Evolutionary conservation across 1,140 invertebrate species (phyloP).

Genomic region (Drosophila busckii): DNA sequence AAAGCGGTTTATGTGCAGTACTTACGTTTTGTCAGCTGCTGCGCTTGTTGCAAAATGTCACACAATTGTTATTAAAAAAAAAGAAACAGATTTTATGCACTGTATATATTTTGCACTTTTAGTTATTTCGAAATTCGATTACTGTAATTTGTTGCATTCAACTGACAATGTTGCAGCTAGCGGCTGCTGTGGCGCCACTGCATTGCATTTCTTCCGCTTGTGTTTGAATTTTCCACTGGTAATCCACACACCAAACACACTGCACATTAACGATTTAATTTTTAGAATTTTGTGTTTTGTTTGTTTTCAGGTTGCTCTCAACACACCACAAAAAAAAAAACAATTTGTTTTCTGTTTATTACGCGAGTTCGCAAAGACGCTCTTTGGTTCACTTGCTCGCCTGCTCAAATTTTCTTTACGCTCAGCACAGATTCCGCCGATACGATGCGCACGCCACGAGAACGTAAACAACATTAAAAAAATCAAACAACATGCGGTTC

Average conservation of each 20-base stretch:
- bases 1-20: constrained; percentile 16
- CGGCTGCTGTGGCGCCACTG: constrained; percentile 28
- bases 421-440: constrained; percentile 36
- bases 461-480: no score
- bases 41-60: constrained; percentile 28
- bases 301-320: no score
- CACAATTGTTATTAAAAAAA: constrained; percentile 16
- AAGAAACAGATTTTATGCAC: constrained; percentile 6
- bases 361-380: constrained; percentile 1
- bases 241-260: constrained; percentile 63
- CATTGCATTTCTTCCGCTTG: constrained; percentile 15
- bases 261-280: no score
- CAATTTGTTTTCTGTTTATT: no score
- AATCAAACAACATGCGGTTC: no score
- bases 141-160: constrained; percentile 4
- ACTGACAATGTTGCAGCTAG: constrained; percentile 29
- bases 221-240: constrained; percentile 43
- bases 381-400: constrained; percentile 2
- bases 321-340: no score
- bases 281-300: constrained; percentile 6
- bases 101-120: not conserved
- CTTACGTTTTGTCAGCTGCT: constrained; percentile 16
- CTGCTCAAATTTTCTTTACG: not conserved
- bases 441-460: constrained; percentile 53
- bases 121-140: not conserved